Evolutionary conservation across 2,113 vertebrate species (phyloP), one percentile per base, ranked within the genome.

Genomic region (Cynopterus brachyotis): DNA sequence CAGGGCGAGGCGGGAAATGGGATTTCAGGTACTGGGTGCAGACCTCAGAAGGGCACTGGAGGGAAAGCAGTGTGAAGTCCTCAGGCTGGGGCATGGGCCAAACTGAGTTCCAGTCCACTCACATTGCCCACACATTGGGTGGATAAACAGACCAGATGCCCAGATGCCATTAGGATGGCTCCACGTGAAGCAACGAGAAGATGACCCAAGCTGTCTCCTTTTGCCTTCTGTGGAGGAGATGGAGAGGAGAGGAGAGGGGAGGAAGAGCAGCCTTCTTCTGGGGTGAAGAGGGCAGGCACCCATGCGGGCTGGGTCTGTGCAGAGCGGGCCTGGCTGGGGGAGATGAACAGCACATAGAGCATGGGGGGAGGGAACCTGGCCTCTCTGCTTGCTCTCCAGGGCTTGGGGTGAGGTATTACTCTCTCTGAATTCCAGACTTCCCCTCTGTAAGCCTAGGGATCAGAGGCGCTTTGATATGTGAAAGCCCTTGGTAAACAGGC

Each of bases 221-320:
- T 50, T 70, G 9, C 53, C 32, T 66, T 82, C 22, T 16, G 32
- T 3, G 53, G 26, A 32, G 8, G 57, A 64, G 24, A 3, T 17
- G 50, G 26, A 30, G 19, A 22, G 53, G 19, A 10, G 19, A 22
- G 35, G 15, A 0, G 10, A 9, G 13, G 5, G 4, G 32, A 62
- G 30, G 37, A 53, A 40, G n/a, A 10, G 7, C 0, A 2, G 57
- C 22, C 47, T 53, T 57, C 64, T 12, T 30, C 24, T 37, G 15
- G 64, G 20, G 32, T 0, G 15, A 84, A 9, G 10, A 7, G 9
- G 2, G 37, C 5, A 5, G 26, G 37, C 4, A 0, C n/a, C 81
- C 35, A 11, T 3, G 7, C 13, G 55, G 5, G 28, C 32, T 32
- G 28, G 9, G 10, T 50, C 50, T 32, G 30, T 1, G 3, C 62